A percentile compares a stretch with the other conserved stretches of the same genome.
phyloP scores from a whole-genome alignment of 2,113 vertebrate genomes.

The Eonycteris spelaea region DNA sequence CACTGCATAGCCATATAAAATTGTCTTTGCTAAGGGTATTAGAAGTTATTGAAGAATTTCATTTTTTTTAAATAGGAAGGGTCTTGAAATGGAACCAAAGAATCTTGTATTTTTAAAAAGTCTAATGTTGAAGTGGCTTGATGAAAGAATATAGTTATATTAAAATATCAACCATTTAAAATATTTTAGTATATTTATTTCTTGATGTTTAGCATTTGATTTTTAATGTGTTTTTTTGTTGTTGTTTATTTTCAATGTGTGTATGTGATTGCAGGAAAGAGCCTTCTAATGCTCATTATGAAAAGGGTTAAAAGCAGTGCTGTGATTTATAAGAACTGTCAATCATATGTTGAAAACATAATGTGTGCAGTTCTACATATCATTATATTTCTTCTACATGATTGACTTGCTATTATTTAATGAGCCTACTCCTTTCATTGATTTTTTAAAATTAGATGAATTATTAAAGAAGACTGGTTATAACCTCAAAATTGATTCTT shows the following conservation, averaged over 20 bases:
- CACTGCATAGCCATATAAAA: not conserved
- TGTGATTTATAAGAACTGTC: slow-evolving; percentile 8
- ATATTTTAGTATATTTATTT: not conserved
- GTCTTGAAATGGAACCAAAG: not conserved
- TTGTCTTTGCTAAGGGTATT: not conserved
- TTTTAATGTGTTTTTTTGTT: not conserved
- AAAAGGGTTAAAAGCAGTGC: slow-evolving; percentile 20
- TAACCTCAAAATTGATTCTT: slow-evolving; percentile 2
- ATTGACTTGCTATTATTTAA: slow-evolving; percentile 45
- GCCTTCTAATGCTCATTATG: not conserved
- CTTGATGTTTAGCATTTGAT: not conserved
- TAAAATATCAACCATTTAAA: not conserved
- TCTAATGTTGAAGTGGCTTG: not conserved
- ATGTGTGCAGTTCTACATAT: not conserved
- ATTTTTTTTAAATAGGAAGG: not conserved
- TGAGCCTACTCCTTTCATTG: not conserved
- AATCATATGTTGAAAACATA: slow-evolving; percentile 12
- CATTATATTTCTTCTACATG: not conserved
- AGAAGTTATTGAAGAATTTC: not conserved
- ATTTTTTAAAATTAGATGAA: slow-evolving; percentile 27
- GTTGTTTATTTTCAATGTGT: not conserved
- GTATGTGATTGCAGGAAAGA: not conserved
- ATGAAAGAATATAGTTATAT: not conserved
- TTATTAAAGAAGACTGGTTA: slow-evolving; percentile 14
- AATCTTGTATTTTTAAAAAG: not conserved